Evolutionary conservation across 1,140 invertebrate species (phyloP), one percentile per base, ranked within the genome.

Genomic region (Drosophila bocqueti): DNA sequence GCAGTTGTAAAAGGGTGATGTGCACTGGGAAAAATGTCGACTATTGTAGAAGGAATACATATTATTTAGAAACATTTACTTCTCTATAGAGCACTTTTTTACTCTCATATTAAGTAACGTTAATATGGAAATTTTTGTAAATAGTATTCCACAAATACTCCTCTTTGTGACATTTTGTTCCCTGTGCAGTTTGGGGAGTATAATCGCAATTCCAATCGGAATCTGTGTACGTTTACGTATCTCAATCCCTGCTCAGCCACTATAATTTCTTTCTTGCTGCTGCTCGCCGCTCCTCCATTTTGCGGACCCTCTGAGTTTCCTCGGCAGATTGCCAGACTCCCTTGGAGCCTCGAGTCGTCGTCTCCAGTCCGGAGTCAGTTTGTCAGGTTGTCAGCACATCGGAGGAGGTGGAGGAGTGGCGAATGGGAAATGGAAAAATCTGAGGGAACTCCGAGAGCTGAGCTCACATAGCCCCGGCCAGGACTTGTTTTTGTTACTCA

Each of bases 401-500:
- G 75, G 31, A 55, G 50, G 49, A 42, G 49, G 11, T 24, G 46
- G 47, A 49, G 50, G 49, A 45, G 49, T 38, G 40, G 50, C 21
- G 16, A 55, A 24, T 29, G 24, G 61, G 34, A 64, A 58, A 36
- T 38, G 52, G 36, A 18, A 66, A 66, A 64, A 38, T 40, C 52
- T 57, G 62, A 10, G 24, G 40, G 31, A 36, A 34, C 46, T 26
- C 4, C 46, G 3, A 15, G 15, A 64, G 42, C 45, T 40, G 34
- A 46, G 57, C 64, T 79, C 67, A 47, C 67, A 71, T 68, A 24
- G 62, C 63, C 45, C 62, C 21, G 58, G 40, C 42, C 54, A 63
- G 60, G 69, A 60, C 76, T 61, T 73, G 85, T 78, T 76, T 90
- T 90, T 90, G 85, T 85, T 90, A 90, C 85, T 90, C 85, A 90